Evolutionary conservation across 2,888 invertebrate species (phyloP), one percentile per base, ranked within the genome.

Genomic region (Acleris emargana): DNA sequence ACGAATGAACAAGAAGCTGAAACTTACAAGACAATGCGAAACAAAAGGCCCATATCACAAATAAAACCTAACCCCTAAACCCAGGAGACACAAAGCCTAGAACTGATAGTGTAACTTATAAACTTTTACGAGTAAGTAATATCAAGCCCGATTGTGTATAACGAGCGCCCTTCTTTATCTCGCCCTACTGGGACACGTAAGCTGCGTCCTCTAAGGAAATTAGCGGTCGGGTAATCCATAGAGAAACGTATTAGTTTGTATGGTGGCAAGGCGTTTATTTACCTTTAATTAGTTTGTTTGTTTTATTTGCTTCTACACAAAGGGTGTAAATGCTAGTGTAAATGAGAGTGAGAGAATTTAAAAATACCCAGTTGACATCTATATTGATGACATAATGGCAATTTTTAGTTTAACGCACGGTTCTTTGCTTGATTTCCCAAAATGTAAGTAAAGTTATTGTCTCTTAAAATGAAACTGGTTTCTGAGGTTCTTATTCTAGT

Each of bases 171-270:
- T 68, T 74, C 72, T 76, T 71, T 72, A 73, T 75, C 71, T 70
- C 45, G 54, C 68, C 72, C 77, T 75, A 68, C 52, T 53, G 74
- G 78, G 76, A 76, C 73, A 69, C 72, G 76, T 78, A 78, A 74
- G 72, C 68, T 73, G 72, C 74, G 73, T 75, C 73, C 78, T 79
- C 78, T 63, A 63, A 79, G 79, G 79, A 79, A 80, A 80, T 80
- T 77, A 81, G 75, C 72, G 73, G 76, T 73, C 68, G 67, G 50
- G 52, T 60, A 47, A 60, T 55, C 60, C 62, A 22, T 50, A 55
- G 53, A 52, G 62, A 59, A 57, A 57, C 57, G 50, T 62, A 69
- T 38, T 32, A 32, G 4, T 38, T 13, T 38, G 38, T 55, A 58
- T n/a, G 50, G 54, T n/a, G 22, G 47, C 52, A 64, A 50, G 55